Percentiles rank a stretch among this genome's conserved stretches.
These are phyloP conservation scores for Ferdinandea cuprea DNA, from an alignment of 2,888 invertebrate genomes.

Conservation along the genomic window DNA sequence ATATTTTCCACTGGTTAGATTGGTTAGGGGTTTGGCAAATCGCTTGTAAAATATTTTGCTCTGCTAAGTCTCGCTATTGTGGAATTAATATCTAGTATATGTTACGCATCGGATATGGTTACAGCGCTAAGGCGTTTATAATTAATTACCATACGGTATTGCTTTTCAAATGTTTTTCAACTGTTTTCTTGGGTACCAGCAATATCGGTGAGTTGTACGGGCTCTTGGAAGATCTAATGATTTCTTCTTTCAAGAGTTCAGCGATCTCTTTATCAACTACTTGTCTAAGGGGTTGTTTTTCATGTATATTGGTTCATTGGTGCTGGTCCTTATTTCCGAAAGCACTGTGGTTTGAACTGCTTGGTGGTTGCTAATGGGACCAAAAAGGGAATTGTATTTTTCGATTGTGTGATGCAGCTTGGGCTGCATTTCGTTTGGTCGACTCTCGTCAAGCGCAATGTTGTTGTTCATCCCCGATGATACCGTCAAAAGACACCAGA, in stretches of 20 bases:
- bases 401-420: neutral
- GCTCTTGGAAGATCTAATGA: slow-evolving; percentile 30
- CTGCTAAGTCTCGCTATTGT: slow-evolving; percentile 39
- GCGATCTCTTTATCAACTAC: slow-evolving; percentile 35
- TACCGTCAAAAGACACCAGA: too few relatives aligned
- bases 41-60: slow-evolving; percentile 17
- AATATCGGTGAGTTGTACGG: slow-evolving; percentile 23
- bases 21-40: slow-evolving; percentile 62
- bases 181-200: slow-evolving; percentile 23
- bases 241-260: slow-evolving; percentile 19
- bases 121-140: too few relatives aligned
- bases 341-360: slow-evolving; percentile 22
- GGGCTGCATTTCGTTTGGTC: neutral
- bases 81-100: slow-evolving; percentile 29
- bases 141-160: too few relatives aligned
- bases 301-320: slow-evolving; percentile 52
- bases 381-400: neutral
- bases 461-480: too few relatives aligned
- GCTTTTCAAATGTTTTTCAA: neutral
- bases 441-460: neutral
- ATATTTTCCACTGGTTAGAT: slow-evolving; percentile 62
- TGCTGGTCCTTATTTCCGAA: slow-evolving; percentile 60
- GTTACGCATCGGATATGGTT: too few relatives aligned
- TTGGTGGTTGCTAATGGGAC: neutral
- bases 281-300: slow-evolving; percentile 54